Base-by-base conservation (phyloP, 2,888 invertebrate species). In the Nasonovia ribisnigri region DNA sequence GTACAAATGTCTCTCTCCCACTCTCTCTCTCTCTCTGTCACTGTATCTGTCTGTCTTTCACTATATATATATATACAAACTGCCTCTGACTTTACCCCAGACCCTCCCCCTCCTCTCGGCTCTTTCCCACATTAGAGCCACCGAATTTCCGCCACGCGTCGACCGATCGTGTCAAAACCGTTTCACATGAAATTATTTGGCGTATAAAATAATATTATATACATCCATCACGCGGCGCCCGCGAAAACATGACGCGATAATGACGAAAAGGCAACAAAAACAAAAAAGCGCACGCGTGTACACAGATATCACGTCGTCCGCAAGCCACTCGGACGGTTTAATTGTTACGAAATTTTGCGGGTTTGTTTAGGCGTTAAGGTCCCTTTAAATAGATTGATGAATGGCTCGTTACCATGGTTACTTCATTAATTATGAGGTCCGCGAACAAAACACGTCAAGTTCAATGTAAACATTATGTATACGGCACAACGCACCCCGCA, bases 311-410 rank as follows among this genome's bases (percentile, higher is more conserved):
- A 48, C 57, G 77, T 67, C 77, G 54, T 46, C 43, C 57, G 54
- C 51, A 51, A 77, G 92, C 51, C 77, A 67, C 88, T 29, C 87
- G 43, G 8, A 46, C 84, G 36, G 36, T 93, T 86, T 67, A 86
- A 67, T 86, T 51, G 67, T 86, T 93, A 43, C 3, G 90, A 67
- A 90, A 67, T 90, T 93, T 90, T 48, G 86, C 86, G 51, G 60
- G 93, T 90, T 90, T 86, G 93, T 93, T 93, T 86, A 86, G 84
- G 84, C 93, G 93, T 90, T 90, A 86, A 86, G 90, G 90, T 86
- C 93, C 67, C 86, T 90, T 84, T 60, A 90, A 90, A 84, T 84
- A 86, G 90, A 93, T 93, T 93, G 93, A 93, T 93, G 90, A 90
- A 93, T 90, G 86, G 86, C 42, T 42, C n/a, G 93, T 93, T 90